These are phyloP conservation scores for Columba livia DNA, from an alignment of 2,113 vertebrate species.

Conservation along the genomic window DNA sequence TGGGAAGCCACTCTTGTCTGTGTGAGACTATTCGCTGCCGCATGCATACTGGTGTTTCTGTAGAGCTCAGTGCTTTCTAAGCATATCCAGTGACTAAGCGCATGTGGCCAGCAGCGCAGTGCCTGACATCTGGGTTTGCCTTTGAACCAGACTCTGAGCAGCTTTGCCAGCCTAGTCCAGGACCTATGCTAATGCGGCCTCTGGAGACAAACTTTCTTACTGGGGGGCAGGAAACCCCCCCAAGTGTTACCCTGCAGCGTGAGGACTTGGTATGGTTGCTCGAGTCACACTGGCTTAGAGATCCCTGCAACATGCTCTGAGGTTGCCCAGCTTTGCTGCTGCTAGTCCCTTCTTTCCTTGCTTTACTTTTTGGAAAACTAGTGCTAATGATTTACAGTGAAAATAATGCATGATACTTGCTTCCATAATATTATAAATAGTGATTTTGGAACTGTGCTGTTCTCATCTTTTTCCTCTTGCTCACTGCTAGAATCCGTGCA, in stretches of 20 bases:
- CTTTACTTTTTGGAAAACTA: not conserved
- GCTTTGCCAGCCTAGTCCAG: not conserved
- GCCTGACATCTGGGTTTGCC: not conserved
- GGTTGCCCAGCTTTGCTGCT: not conserved
- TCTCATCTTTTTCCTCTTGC: not conserved
- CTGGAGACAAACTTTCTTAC: not conserved
- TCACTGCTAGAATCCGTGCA: not conserved
- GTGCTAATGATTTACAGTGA: not conserved
- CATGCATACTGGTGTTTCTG: not conserved
- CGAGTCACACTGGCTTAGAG: not conserved
- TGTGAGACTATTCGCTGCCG: not conserved
- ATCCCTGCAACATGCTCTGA: not conserved
- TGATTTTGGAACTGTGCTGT: constrained; percentile 10
- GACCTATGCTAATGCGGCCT: not conserved
- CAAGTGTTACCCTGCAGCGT: fast-evolving
- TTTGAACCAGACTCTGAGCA: not conserved
- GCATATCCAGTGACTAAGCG: not conserved
- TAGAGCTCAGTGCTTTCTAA: not conserved
- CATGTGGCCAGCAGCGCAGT: fast-evolving
- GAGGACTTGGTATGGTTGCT: not conserved
- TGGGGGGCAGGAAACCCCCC: not conserved
- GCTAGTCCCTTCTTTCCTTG: not conserved
- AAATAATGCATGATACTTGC: not conserved
- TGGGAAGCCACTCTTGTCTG: not conserved
- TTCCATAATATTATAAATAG: not conserved